Conservation (phyloP, 2,113 vertebrate species). For the Clarias gariepinus region DNA sequence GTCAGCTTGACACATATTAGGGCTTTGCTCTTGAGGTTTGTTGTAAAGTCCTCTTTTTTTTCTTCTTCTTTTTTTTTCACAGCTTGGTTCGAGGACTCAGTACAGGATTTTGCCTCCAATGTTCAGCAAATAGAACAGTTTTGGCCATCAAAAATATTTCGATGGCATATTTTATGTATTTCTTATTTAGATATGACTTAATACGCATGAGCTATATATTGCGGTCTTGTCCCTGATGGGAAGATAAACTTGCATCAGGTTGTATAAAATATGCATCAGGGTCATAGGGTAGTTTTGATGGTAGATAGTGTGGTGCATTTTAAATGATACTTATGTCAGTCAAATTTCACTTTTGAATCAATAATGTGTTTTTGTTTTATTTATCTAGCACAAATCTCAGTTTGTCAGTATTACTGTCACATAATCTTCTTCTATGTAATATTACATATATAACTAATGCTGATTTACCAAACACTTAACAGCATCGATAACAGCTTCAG, state of each 20-base stretch:
- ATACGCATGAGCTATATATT: background rate
- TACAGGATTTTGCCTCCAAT: background rate
- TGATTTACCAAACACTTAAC: background rate
- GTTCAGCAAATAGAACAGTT: background rate
- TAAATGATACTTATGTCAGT: background rate
- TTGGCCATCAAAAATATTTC: background rate
- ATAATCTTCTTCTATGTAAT: background rate
- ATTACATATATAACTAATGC: background rate
- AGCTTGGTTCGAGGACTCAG: constrained; percentile 1
- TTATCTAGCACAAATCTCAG: background rate
- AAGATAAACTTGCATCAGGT: constrained; percentile 16
- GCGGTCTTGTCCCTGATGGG: background rate
- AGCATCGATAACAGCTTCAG: background rate
- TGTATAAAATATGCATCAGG: constrained; percentile 25
- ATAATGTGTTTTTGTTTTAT: background rate
- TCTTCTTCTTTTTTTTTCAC: constrained; percentile 1
- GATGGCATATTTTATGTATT: background rate
- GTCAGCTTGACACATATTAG: constrained; percentile 48
- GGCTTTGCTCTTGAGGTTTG: constrained; percentile 41
- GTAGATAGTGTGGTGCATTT: background rate
- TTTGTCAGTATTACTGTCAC: background rate
- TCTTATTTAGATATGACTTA: background rate
- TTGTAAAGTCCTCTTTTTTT: constrained; percentile 15
- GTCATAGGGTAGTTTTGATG: background rate
- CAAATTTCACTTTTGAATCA: background rate